Percentiles rank a stretch among this genome's conserved stretches.
These are phyloP conservation scores for Eudyptes chrysolophus DNA, from an alignment of 2,113 vertebrate species.

Conservation along the genomic window DNA sequence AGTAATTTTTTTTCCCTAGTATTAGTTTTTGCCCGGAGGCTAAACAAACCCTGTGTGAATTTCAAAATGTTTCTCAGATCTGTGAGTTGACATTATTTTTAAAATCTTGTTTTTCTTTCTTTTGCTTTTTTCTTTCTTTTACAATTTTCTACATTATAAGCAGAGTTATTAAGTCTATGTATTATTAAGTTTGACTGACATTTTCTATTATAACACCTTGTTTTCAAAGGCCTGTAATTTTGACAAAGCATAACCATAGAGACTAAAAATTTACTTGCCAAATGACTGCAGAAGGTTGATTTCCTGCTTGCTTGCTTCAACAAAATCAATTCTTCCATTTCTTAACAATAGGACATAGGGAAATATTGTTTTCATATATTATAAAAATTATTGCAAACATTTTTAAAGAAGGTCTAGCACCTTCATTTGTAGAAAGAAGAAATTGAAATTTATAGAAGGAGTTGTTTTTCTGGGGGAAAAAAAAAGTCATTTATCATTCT, in stretches of 20 bases:
- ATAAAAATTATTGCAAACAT: neutral
- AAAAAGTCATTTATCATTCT: neutral
- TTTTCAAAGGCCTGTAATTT: slow-evolving; percentile 28
- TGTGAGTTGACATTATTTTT: too few species aligned
- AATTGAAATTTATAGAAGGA: neutral
- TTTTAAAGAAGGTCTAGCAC: neutral
- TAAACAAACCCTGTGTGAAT: too few species aligned
- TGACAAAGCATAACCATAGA: neutral
- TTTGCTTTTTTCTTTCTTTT: neutral
- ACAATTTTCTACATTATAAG: neutral
- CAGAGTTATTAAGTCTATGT: neutral
- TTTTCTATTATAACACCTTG: slow-evolving; percentile 20
- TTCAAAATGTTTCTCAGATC: too few species aligned
- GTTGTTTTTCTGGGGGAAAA: neutral
- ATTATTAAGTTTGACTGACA: slow-evolving; percentile 17
- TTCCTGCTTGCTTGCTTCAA: neutral
- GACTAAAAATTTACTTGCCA: neutral
- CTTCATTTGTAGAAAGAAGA: neutral
- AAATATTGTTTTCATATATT: neutral
- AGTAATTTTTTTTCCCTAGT: too few species aligned
- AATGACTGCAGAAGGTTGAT: neutral
- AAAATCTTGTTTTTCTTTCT: too few species aligned
- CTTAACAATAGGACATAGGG: neutral
- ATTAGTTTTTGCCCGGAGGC: too few species aligned
- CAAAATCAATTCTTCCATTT: slow-evolving; percentile 20